Evolutionary conservation across 2,797 vertebrate genomes (phyloP).

Genomic region (Novumbra hubbsi): DNA sequence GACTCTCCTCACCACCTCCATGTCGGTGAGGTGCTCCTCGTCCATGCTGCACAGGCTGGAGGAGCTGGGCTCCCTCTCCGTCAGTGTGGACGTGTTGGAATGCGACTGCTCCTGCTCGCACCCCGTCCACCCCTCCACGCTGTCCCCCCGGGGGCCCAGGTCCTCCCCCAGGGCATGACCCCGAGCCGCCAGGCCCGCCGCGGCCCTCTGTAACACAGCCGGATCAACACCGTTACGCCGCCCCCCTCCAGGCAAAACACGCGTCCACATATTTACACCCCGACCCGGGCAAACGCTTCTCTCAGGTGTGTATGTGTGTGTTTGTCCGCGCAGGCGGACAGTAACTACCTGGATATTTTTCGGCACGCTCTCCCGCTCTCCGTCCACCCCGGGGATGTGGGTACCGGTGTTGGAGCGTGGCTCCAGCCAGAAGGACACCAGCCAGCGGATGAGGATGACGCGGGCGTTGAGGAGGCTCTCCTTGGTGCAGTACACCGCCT

Average conservation of each 20-base stretch:
- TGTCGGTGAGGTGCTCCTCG: conserved; percentile 90
- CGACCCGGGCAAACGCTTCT: not conserved
- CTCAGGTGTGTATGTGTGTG: not conserved
- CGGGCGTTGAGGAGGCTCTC: conserved; percentile 95
- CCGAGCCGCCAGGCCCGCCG: conserved; percentile 74
- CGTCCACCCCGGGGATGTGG: conserved; percentile 88
- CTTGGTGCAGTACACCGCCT: conserved; percentile 92
- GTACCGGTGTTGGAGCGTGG: conserved; percentile 86
- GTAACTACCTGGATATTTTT: conserved; percentile 95
- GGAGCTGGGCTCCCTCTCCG: conserved; percentile 95
- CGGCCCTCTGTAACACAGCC: conserved; percentile 80
- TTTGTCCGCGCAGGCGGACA: not conserved
- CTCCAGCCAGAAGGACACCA: conserved; percentile 99
- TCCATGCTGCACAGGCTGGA: conserved; percentile 98
- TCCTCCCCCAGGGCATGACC: conserved; percentile 6
- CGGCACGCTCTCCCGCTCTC: conserved; percentile 90
- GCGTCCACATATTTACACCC: not conserved
- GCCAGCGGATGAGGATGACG: conserved; percentile 97
- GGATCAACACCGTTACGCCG: not conserved
- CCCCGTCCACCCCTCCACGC: conserved; percentile 61
- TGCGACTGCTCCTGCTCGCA: conserved; percentile 91
- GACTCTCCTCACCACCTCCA: conserved; percentile 86
- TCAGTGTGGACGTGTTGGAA: conserved; percentile 97
- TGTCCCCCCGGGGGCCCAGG: conserved; percentile 64
- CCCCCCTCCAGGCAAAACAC: not conserved